Percentiles rank a stretch among this genome's conserved stretches.
phyloP scores from a whole-genome alignment of 2,797 vertebrate genomes.

The Sus cebifrons region DNA sequence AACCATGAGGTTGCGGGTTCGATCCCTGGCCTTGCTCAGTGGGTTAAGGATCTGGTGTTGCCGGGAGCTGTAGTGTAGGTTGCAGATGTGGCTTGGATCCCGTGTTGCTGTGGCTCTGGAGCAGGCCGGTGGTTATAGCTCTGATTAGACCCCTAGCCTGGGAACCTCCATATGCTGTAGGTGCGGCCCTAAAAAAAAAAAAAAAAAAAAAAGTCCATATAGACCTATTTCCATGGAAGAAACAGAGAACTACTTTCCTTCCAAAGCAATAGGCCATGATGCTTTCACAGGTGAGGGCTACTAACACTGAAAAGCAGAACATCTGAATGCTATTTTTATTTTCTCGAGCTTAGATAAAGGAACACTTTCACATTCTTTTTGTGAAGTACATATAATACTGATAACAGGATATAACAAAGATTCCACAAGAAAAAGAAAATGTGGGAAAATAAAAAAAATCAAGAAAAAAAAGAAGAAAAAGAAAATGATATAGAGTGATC shows the following conservation, averaged over 20 bases:
- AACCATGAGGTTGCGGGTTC: no score
- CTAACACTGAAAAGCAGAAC: conserved; percentile 36
- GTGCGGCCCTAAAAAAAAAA: no score
- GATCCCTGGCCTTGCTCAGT: no score
- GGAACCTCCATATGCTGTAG: no score
- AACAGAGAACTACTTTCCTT: conserved; percentile 4
- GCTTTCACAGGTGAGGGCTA: neutral
- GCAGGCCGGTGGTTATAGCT: no score
- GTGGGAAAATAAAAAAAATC: no score
- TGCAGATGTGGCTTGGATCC: no score
- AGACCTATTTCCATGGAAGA: conserved; percentile 60
- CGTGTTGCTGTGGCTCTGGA: no score
- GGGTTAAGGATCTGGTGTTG: no score
- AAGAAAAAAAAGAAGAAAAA: neutral
- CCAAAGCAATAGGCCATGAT: conserved; percentile 41
- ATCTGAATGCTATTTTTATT: conserved; percentile 54
- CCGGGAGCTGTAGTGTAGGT: no score
- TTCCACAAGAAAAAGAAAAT: conserved; percentile 41
- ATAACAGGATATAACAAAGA: conserved; percentile 65
- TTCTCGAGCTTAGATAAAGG: conserved; percentile 29
- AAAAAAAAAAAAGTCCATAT: neutral
- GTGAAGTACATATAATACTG: conserved; percentile 57
- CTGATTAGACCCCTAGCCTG: no score
- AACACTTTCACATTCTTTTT: conserved; percentile 52
- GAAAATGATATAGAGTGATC: conserved; percentile 34